phyloP scores from a whole-genome alignment of 2,113 vertebrate genomes.

The Nyctereutes procyonoides region DNA sequence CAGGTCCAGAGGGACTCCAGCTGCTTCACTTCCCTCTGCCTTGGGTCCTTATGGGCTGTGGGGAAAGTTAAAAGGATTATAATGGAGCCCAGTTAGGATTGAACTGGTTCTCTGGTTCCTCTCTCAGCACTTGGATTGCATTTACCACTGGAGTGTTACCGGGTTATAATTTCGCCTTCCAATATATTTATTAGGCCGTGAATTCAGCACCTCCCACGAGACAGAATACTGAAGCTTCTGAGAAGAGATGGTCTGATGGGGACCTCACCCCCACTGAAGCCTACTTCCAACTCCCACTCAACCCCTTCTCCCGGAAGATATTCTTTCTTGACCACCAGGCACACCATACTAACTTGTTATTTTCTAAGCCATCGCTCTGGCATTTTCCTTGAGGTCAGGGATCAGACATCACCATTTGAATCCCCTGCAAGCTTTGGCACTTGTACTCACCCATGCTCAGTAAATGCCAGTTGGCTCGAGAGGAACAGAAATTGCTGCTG shows the following conservation, averaged over 20 bases:
- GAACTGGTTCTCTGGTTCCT: not conserved
- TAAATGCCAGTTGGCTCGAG: not conserved
- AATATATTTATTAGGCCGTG: not conserved
- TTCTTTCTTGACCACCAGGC: not conserved
- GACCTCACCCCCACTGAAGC: not conserved
- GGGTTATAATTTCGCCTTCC: not conserved
- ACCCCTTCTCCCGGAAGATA: not conserved
- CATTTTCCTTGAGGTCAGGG: not conserved
- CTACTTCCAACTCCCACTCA: not conserved
- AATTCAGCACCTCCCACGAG: not conserved
- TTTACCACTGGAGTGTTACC: not conserved
- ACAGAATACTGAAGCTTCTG: not conserved
- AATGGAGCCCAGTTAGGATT: not conserved
- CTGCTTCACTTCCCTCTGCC: not conserved
- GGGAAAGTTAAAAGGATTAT: not conserved
- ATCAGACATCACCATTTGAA: not conserved
- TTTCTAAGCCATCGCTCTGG: not conserved
- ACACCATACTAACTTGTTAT: not conserved
- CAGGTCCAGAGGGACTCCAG: not conserved
- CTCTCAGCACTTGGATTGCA: not conserved
- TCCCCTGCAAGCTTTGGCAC: not conserved
- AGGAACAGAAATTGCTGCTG: not conserved
- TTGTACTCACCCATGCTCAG: no score
- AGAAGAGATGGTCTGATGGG: not conserved
- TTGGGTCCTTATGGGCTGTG: fast-evolving